These are phyloP conservation scores for Lamproptera curius DNA, from an alignment of 2,888 invertebrate species.

Conservation along the genomic window DNA sequence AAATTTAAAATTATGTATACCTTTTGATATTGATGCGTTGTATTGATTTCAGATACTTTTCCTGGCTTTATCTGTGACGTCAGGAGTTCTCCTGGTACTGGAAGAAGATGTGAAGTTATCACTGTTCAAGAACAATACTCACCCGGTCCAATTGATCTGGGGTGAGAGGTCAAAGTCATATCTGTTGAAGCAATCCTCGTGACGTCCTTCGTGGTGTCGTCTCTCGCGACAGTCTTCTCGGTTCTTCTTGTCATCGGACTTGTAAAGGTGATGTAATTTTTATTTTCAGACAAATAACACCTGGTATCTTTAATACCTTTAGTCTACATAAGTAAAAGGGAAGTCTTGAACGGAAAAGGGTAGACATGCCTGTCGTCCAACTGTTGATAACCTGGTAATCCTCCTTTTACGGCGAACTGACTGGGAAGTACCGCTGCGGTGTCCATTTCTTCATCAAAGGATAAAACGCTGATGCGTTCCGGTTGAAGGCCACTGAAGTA, in stretches of 20 bases:
- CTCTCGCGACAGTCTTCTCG: conserved; percentile 4
- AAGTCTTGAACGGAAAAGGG: too few species aligned
- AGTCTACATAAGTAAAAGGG: too few species aligned
- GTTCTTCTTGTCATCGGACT: conserved; percentile 10
- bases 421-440: too few species aligned
- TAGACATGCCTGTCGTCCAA: too few species aligned
- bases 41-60: not conserved
- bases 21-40: not conserved
- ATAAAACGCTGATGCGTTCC: too few species aligned
- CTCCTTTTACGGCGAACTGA: too few species aligned
- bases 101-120: not conserved
- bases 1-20: too few species aligned
- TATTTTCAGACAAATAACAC: too few species aligned
- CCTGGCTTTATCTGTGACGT: not conserved
- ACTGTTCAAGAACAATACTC: not conserved
- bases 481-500: too few species aligned
- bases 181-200: conserved; percentile 4
- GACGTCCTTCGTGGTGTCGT: not conserved
- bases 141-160: not conserved
- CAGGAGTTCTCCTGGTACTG: conserved; percentile 3
- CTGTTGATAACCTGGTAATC: too few species aligned
- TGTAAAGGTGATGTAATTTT: conserved; percentile 13
- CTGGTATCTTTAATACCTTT: too few species aligned
- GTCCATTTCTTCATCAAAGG: too few species aligned
- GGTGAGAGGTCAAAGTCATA: not conserved